These are phyloP conservation scores for Coracias cyanogaster DNA, from an alignment of 2,797 vertebrate genomes.

Conservation along the genomic window DNA sequence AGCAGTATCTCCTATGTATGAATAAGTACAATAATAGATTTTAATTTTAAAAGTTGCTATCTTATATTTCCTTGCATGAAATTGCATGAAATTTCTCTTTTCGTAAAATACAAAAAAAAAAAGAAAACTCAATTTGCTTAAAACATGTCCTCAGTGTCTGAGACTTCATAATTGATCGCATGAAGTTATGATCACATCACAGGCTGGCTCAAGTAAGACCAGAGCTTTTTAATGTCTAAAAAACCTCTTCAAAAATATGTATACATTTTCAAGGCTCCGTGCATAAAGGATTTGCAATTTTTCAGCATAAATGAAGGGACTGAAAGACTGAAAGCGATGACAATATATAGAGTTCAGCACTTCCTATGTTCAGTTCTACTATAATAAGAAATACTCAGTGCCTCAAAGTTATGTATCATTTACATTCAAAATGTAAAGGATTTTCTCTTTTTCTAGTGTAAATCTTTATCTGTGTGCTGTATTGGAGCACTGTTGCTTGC, in stretches of 20 bases:
- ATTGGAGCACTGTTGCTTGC: not conserved
- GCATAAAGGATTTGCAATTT: constrained; percentile 46
- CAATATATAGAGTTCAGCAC: not conserved
- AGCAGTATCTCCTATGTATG: not conserved
- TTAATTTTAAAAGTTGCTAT: not conserved
- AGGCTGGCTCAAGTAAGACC: constrained; percentile 8
- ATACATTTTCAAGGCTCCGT: not conserved
- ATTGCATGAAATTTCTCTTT: not conserved
- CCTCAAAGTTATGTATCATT: not conserved
- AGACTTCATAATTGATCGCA: not conserved
- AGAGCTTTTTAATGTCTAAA: constrained; percentile 5
- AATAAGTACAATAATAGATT: not conserved
- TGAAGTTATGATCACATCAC: constrained; percentile 23
- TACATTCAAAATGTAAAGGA: constrained; percentile 4
- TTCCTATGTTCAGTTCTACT: not conserved
- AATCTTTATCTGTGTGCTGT: constrained; percentile 10
- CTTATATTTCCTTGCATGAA: not conserved
- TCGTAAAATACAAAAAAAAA: not conserved
- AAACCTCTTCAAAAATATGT: constrained; percentile 48
- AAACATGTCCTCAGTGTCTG: not conserved
- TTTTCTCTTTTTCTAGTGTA: constrained; percentile 24
- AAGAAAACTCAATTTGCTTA: not conserved
- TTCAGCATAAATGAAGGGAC: constrained; percentile 28
- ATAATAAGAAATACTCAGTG: not conserved
- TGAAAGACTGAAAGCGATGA: constrained; percentile 11